phyloP scores from a whole-genome alignment of 2,888 invertebrate genomes.

The Coenonympha glycerion region DNA sequence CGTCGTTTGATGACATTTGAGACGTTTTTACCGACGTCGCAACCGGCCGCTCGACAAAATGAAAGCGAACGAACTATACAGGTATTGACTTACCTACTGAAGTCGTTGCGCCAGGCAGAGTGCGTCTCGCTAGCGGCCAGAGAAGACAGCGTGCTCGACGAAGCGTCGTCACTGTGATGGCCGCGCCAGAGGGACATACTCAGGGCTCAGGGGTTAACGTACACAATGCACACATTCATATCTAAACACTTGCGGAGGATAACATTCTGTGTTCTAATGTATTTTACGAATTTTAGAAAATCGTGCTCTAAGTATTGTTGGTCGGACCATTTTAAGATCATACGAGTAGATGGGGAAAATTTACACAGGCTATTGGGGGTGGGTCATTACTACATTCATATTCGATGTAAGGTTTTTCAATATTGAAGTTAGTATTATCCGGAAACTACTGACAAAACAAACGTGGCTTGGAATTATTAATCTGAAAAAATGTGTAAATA shows the following conservation, averaged over 20 bases:
- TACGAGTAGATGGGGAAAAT: no score
- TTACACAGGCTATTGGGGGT: no score
- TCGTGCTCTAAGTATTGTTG: slow-evolving; percentile 19
- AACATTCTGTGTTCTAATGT: slow-evolving; percentile 30
- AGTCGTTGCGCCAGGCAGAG: slow-evolving; percentile 69
- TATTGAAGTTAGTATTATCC: no score
- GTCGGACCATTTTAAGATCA: not conserved
- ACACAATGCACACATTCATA: slow-evolving; percentile 55
- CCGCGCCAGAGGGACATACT: slow-evolving; percentile 44
- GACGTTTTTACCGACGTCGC: no score
- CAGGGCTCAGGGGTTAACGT: slow-evolving; percentile 50
- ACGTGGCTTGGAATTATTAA: no score
- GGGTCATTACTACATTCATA: no score
- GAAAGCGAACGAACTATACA: no score
- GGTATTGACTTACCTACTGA: slow-evolving; percentile 54
- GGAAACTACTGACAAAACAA: no score
- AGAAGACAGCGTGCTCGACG: slow-evolving; percentile 65
- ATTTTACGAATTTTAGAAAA: slow-evolving; percentile 23
- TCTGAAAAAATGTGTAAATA: no score
- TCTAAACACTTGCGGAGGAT: slow-evolving; percentile 30
- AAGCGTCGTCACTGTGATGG: slow-evolving; percentile 66
- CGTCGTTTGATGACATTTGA: no score
- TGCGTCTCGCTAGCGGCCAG: slow-evolving; percentile 54
- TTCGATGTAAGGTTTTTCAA: no score
- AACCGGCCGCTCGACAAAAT: not conserved